phyloP scores from a whole-genome alignment of 1,140 invertebrate species.

The Tetraneura akinire region DNA sequence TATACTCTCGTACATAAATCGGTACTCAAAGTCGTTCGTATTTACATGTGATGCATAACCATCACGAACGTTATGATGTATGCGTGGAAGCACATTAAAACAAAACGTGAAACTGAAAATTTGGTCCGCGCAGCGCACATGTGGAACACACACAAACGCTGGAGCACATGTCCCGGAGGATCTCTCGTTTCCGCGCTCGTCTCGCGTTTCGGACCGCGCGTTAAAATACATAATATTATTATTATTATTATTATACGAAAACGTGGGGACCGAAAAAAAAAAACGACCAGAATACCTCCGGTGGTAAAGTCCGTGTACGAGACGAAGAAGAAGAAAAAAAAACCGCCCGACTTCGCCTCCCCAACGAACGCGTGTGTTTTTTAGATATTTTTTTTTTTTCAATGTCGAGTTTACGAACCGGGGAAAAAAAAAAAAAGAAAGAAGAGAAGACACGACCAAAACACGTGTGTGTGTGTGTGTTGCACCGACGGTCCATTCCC shows the following conservation, averaged over 20 bases:
- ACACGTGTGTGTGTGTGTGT: slow-evolving; percentile 37
- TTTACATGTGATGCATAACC: too few species aligned
- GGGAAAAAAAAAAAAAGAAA: background rate
- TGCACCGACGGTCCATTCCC: background rate
- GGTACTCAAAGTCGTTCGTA: too few species aligned
- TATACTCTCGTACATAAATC: too few species aligned
- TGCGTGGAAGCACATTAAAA: background rate
- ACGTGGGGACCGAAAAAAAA: background rate
- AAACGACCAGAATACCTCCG: slow-evolving; percentile 3
- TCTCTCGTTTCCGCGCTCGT: slow-evolving; percentile 33
- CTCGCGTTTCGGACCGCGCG: slow-evolving; percentile 28
- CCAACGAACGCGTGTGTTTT: slow-evolving; percentile 1
- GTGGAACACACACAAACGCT: background rate
- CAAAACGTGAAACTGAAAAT: too few species aligned
- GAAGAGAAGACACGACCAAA: slow-evolving; percentile 5
- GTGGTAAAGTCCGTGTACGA: background rate
- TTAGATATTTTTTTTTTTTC: background rate
- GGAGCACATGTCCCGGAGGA: slow-evolving; percentile 30
- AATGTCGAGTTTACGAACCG: background rate
- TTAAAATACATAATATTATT: background rate
- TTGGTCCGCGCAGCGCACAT: slow-evolving; percentile 41
- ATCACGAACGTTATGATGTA: background rate
- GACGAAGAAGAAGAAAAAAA: slow-evolving; percentile 15
- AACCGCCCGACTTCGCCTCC: slow-evolving; percentile 28
- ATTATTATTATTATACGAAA: background rate